These are phyloP conservation scores for Alosa alosa DNA, from an alignment of 2,113 vertebrate species.

Conservation along the genomic window DNA sequence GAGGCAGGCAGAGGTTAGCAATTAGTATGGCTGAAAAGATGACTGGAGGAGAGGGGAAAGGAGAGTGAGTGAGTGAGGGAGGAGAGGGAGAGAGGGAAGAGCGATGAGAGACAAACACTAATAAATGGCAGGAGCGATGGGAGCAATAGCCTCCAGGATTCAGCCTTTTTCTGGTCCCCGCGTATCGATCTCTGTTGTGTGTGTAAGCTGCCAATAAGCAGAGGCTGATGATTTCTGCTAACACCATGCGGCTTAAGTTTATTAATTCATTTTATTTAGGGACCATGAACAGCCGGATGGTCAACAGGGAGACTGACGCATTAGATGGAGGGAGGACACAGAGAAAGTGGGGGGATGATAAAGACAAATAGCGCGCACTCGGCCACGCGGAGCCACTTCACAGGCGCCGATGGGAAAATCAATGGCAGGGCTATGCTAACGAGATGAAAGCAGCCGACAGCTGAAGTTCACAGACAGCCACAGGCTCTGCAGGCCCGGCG, in stretches of 20 bases:
- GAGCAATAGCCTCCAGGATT: not conserved
- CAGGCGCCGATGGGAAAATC: constrained; percentile 29
- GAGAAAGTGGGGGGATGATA: constrained; percentile 16
- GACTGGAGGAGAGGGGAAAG: not conserved
- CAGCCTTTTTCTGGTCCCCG: constrained; percentile 4
- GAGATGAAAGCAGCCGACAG: constrained; percentile 18
- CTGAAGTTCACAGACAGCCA: constrained; percentile 19
- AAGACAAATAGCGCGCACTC: constrained; percentile 24
- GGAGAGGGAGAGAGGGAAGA: not conserved
- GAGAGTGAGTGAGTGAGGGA: not conserved
- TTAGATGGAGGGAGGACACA: constrained; percentile 10
- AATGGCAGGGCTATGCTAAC: constrained; percentile 14
- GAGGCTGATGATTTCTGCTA: constrained; percentile 3
- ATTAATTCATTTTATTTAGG: constrained; percentile 26
- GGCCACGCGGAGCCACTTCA: not conserved
- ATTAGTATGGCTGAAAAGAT: constrained; percentile 12
- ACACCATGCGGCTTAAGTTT: not conserved
- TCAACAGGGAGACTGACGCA: constrained; percentile 5
- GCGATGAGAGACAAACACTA: not conserved
- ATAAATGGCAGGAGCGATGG: not conserved
- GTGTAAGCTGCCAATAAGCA: not conserved
- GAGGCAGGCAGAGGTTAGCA: constrained; percentile 38
- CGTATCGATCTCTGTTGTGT: constrained; percentile 17
- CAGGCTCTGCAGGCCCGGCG: not conserved
- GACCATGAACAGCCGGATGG: not conserved